Percentiles rank a stretch among this genome's conserved stretches.
Conservation (phyloP, 2,797 vertebrate species). For the Zalophus californianus region DNA sequence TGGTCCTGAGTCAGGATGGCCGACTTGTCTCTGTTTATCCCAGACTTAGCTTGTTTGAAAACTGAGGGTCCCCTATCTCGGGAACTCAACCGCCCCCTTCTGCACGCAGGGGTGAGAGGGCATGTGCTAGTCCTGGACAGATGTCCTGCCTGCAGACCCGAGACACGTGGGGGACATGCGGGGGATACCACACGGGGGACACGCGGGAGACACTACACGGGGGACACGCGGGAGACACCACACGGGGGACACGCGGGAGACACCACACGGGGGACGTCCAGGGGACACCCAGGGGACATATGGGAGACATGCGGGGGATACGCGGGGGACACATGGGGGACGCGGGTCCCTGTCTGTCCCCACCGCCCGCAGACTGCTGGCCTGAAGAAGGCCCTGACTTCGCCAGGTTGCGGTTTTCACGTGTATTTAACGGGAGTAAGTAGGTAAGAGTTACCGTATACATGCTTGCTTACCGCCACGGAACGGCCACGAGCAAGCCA, state of each 20-base stretch:
- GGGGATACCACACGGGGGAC: too few species aligned
- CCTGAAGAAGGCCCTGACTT: accelerated
- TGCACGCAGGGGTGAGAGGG: not conserved
- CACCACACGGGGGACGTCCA: too few species aligned
- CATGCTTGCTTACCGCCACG: accelerated
- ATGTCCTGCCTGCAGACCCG: not conserved
- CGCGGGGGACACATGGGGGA: accelerated
- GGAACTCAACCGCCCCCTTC: not conserved
- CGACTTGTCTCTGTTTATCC: accelerated
- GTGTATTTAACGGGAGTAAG: accelerated
- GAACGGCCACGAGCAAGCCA: accelerated
- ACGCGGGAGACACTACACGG: accelerated
- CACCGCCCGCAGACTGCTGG: accelerated
- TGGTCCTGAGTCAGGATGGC: accelerated
- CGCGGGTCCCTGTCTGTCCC: accelerated
- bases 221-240: too few species aligned
- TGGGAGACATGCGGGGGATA: too few species aligned
- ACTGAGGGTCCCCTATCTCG: accelerated
- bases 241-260: too few species aligned
- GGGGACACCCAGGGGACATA: too few species aligned
- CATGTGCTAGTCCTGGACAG: too few species aligned
- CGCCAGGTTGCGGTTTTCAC: not conserved
- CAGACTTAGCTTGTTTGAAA: not conserved
- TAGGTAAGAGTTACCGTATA: accelerated
- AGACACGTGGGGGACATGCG: too few species aligned